Conservation (phyloP, 2,113 vertebrate species). For the Gavialis gangeticus region DNA sequence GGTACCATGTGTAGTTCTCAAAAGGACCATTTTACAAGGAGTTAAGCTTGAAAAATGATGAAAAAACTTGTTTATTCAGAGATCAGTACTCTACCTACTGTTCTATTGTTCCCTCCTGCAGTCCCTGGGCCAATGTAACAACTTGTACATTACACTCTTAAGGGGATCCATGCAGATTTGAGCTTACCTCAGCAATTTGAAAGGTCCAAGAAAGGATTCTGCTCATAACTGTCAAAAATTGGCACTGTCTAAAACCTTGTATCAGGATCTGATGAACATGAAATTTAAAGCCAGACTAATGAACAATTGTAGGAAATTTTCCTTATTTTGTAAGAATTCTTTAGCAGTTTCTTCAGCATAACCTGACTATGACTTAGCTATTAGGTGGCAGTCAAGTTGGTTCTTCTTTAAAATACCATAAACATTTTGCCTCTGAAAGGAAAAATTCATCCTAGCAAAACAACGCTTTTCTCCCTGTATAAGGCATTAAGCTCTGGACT, state of each 20-base stretch:
- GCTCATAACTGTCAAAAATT: not conserved
- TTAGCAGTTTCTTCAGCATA: not conserved
- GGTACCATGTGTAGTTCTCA: no score
- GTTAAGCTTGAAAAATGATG: no score
- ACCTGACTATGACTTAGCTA: not conserved
- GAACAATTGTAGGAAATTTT: not conserved
- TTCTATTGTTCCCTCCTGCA: no score
- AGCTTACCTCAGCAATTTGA: not conserved
- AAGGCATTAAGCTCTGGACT: not conserved
- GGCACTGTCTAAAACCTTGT: not conserved
- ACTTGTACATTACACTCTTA: no score
- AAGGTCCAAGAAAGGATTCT: not conserved
- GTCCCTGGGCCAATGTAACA: no score
- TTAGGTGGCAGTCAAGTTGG: not conserved
- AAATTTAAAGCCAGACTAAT: not conserved
- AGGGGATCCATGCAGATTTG: not conserved
- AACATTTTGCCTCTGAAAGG: not conserved
- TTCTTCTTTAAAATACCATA: not conserved
- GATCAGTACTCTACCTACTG: no score
- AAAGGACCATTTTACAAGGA: no score
- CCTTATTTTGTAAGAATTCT: fast-evolving
- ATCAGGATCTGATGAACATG: not conserved
- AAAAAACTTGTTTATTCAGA: no score
- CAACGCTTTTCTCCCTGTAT: no score
- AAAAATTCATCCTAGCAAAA: not conserved